Evolutionary conservation across 1,140 invertebrate genomes (phyloP).

Genomic region (Brachionus paranguensis): DNA sequence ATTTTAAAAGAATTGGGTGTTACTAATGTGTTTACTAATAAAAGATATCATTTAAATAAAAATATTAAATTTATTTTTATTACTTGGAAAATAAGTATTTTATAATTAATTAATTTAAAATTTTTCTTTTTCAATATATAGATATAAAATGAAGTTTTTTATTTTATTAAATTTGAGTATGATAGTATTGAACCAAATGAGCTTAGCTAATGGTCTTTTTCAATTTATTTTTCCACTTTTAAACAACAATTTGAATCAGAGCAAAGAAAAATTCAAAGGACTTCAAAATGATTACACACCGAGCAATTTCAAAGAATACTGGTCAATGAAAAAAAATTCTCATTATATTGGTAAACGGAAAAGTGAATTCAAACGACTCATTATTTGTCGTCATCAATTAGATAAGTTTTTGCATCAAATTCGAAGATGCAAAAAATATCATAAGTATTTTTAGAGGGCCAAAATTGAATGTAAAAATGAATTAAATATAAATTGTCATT

Average conservation of each 20-base stretch:
- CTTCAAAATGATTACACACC: neutral
- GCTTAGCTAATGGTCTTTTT: neutral
- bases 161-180: neutral
- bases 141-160: neutral
- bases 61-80: too few species aligned
- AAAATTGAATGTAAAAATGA: neutral
- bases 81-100: too few species aligned
- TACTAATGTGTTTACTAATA: too few species aligned
- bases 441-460: neutral
- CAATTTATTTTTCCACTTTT: constrained; percentile 5
- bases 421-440: neutral
- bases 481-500: too few species aligned
- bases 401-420: neutral
- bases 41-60: too few species aligned
- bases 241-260: neutral
- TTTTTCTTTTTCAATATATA: neutral
- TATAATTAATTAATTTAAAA: too few species aligned
- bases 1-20: too few species aligned
- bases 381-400: neutral
- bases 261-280: neutral
- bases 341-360: constrained; percentile 6
- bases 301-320: neutral
- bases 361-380: neutral
- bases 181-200: neutral
- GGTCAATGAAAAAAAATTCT: constrained; percentile 2